These are phyloP conservation scores for Melanogrammus aeglefinus DNA, from an alignment of 2,797 vertebrate species.

Conservation along the genomic window DNA sequence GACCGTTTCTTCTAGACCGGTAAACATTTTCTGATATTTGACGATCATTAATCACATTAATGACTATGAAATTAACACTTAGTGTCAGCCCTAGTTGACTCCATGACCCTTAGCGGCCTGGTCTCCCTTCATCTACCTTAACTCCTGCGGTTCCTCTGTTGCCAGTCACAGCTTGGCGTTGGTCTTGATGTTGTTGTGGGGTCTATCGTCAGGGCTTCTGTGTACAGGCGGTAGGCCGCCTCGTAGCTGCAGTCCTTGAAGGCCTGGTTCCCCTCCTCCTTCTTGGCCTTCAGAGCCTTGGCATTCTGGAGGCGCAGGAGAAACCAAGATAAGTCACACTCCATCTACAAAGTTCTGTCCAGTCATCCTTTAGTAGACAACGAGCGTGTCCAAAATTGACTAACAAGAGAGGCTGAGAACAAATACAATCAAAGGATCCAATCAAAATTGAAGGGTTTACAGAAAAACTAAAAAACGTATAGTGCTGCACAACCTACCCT, in stretches of 20 bases:
- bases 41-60: no score
- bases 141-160: slow-evolving; percentile 91
- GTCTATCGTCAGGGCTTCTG: slow-evolving; percentile 89
- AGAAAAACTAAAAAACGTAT: background rate
- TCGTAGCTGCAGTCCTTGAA: slow-evolving; percentile 90
- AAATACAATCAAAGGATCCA: background rate
- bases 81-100: no score
- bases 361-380: background rate
- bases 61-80: no score
- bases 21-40: no score
- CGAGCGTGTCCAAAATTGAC: background rate
- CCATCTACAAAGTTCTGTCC: background rate
- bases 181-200: slow-evolving; percentile 97
- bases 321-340: background rate
- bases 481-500: background rate
- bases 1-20: no score
- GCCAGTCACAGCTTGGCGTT: slow-evolving; percentile 97
- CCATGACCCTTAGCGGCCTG: background rate
- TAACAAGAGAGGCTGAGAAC: background rate
- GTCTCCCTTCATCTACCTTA: slow-evolving; percentile 72
- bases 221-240: slow-evolving; percentile 87
- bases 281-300: slow-evolving; percentile 94
- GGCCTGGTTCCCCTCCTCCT: slow-evolving; percentile 90
- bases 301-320: slow-evolving; percentile 79
- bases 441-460: background rate